Evolutionary conservation across 2,113 vertebrate species (phyloP).

Genomic region (Oncorhynchus clarkii): DNA sequence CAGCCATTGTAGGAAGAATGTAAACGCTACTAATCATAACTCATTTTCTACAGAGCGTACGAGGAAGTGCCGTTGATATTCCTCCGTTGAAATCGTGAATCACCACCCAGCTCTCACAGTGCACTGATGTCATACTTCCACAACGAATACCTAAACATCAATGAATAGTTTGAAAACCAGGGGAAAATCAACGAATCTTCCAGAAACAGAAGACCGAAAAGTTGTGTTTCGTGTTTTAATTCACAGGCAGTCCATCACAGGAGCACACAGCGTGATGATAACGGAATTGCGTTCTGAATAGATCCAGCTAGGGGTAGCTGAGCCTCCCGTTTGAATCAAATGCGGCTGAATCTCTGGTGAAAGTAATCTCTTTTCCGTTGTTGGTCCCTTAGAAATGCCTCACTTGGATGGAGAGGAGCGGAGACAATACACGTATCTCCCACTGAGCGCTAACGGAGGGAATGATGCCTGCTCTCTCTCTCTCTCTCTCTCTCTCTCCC

Average conservation of each 20-base stretch:
- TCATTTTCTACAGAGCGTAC: background rate
- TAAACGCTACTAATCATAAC: constrained; percentile 1
- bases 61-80: too few relatives aligned
- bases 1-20: too few relatives aligned
- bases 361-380: background rate
- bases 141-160: constrained; percentile 2
- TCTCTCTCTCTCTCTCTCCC: too few relatives aligned
- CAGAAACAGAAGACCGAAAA: constrained; percentile 1
- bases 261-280: background rate
- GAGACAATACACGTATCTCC: background rate
- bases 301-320: background rate
- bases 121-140: constrained; percentile 44
- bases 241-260: background rate
- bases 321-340: background rate
- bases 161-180: background rate
- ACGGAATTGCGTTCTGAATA: background rate
- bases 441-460: background rate
- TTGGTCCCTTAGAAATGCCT: background rate
- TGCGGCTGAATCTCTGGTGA: background rate
- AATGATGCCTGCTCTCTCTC: background rate
- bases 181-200: background rate
- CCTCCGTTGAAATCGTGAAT: constrained; percentile 6
- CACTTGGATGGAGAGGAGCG: background rate
- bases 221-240: too few relatives aligned
- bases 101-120: constrained; percentile 24